Conservation (phyloP, 2,888 invertebrate genomes). For the Lomographa bimaculata region DNA sequence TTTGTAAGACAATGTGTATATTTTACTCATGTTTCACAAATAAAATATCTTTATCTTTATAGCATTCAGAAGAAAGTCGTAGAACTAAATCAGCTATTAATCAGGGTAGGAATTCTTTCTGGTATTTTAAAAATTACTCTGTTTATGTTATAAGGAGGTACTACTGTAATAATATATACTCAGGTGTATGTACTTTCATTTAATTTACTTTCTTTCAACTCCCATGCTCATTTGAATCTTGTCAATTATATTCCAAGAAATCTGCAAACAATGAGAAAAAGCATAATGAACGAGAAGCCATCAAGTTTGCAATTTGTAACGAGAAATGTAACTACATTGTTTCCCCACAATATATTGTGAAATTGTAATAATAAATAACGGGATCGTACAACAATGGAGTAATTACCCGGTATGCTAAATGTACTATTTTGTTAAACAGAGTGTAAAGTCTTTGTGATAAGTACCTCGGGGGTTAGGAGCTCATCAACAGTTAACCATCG, state of each 20-base stretch:
- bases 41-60: no score
- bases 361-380: constrained; percentile 60
- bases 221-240: not conserved
- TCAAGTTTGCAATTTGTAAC: constrained; percentile 26
- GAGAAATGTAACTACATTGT: constrained; percentile 42
- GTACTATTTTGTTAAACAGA: constrained; percentile 71
- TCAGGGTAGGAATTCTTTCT: no score
- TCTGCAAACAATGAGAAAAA: constrained; percentile 9
- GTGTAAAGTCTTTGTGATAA: constrained; percentile 64
- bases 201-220: no score
- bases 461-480: constrained; percentile 22
- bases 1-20: no score
- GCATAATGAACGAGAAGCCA: constrained; percentile 7
- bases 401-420: constrained; percentile 50
- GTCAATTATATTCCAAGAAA: constrained; percentile 2
- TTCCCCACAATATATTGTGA: constrained; percentile 54
- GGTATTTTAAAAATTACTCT: no score
- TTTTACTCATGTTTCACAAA: no score
- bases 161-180: no score
- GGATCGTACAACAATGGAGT: constrained; percentile 57
- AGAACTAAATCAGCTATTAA: no score
- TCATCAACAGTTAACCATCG: constrained; percentile 28
- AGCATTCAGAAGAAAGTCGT: no score
- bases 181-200: no score
- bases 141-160: no score